Evolutionary conservation across 2,113 vertebrate genomes (phyloP), one percentile per base, ranked within the genome.

Genomic region (Lampris incognitus): DNA sequence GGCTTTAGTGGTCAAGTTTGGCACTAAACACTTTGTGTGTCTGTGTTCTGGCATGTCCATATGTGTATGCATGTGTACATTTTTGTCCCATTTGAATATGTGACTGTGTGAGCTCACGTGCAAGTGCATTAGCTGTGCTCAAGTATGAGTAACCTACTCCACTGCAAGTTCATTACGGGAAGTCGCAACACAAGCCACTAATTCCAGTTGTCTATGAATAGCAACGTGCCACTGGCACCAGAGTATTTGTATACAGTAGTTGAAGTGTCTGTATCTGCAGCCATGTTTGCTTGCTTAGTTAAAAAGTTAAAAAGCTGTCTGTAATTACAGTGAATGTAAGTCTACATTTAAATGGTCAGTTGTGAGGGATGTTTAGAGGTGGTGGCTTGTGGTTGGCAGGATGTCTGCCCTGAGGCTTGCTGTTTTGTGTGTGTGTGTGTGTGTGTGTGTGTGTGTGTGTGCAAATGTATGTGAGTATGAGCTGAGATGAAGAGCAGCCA

Each of bases 191-290:
- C 91, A 93, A 92, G 92, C 87, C 84, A 87, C 85, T 87, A 85
- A 89, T 87, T 90, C 87, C 82, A 80, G 72, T 70, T 80, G 72
- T 70, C 88, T 89, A 85, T 76, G 85, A 91, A 95, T 96, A 92
- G 90, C 95, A 92, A 92, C 83, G 78, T 89, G 78, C 88, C 7
- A 51, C 85, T 89, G 88, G 87, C 83, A 93, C 91, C 92, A 89
- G 79, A 74, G 3, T 24, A 61, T 86, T 78, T 81, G 84, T 88
- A 85, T 91, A 82, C 88, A 90, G 87, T 88, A 78, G 88, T 89
- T 86, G 80, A 83, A 88, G 89, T 90, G 86, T 87, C 87, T 93
- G 90, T 91, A 90, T 93, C 82, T 88, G 87, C 81, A 78, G 68
- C 81, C 74, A 46, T 88, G 88, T 91, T 91, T 91, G 90, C 88